Percentiles rank a stretch among this genome's conserved stretches.
Conservation (phyloP, 2,797 vertebrate genomes). For the Galagoides demidoff region DNA sequence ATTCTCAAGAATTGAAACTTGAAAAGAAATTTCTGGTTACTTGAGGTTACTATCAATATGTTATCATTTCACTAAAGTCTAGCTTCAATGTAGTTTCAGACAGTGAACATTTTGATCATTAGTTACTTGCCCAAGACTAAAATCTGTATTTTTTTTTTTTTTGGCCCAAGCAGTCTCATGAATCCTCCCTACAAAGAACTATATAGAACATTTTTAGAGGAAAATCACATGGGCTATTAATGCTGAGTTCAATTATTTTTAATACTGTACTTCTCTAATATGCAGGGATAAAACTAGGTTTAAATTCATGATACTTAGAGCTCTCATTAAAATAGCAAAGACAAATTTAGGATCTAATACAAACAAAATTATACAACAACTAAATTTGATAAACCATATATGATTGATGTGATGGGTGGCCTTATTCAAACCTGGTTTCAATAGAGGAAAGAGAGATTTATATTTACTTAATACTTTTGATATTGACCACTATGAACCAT, state of each 20-base stretch:
- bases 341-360: conserved; percentile 1
- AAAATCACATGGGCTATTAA: conserved; percentile 15
- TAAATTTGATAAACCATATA: neutral
- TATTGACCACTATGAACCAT: neutral
- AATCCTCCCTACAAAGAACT: neutral
- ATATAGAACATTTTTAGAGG: neutral
- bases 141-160: neutral
- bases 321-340: conserved; percentile 29
- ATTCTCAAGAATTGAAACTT: neutral
- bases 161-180: neutral
- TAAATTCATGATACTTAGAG: neutral
- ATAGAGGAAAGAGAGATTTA: neutral
- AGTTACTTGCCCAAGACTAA: conserved; percentile 12
- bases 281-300: neutral
- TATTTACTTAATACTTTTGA: neutral
- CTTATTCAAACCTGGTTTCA: neutral
- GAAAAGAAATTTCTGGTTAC: conserved; percentile 48
- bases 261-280: neutral
- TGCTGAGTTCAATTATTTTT: neutral
- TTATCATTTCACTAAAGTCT: neutral
- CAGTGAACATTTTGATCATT: neutral
- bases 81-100: neutral
- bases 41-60: neutral
- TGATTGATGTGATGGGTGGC: neutral
- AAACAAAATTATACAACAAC: conserved; percentile 13